These are phyloP conservation scores for Rhagonycha lutea DNA, from an alignment of 2,888 invertebrate species.

Conservation along the genomic window DNA sequence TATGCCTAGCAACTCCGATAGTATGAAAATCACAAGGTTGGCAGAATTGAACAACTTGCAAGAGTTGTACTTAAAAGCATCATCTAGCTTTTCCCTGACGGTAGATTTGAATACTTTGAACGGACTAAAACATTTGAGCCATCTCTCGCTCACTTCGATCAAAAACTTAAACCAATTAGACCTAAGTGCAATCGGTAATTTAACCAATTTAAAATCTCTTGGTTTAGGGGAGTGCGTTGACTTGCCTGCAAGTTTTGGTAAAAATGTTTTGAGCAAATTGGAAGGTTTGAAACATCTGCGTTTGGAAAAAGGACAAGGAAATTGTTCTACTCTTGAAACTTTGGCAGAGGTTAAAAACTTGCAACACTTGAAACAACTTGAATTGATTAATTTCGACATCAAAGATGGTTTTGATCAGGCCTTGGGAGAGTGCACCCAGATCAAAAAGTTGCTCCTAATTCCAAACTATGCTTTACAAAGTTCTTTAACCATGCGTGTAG, in stretches of 20 bases:
- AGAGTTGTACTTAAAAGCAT: conserved; percentile 77
- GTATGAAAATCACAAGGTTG: conserved; percentile 66
- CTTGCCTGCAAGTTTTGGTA: conserved; percentile 71
- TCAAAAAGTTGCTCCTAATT: conserved; percentile 76
- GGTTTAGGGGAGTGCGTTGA: conserved; percentile 82
- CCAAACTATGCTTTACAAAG: conserved; percentile 86
- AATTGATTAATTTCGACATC: conserved; percentile 82
- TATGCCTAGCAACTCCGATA: conserved; percentile 70
- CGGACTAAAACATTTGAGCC: conserved; percentile 66
- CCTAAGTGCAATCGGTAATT: conserved; percentile 61
- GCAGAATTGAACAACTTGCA: conserved; percentile 64
- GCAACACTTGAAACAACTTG: conserved; percentile 69
- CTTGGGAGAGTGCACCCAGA: conserved; percentile 71
- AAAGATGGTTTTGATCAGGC: conserved; percentile 78
- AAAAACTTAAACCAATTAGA: conserved; percentile 56
- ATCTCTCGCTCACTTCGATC: conserved; percentile 68
- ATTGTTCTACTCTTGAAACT: conserved; percentile 65
- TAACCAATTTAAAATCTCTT: conserved; percentile 70
- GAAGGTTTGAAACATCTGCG: conserved; percentile 69
- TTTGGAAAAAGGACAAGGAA: conserved; percentile 76
- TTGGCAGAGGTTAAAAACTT: conserved; percentile 69
- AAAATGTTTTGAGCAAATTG: conserved; percentile 64
- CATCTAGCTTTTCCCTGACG: conserved; percentile 66
- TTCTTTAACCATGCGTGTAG: conserved; percentile 81
- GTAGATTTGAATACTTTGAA: conserved; percentile 66